Evolutionary conservation across 2,113 vertebrate genomes (phyloP).

Genomic region (Leptobrachium ailaonicum): DNA sequence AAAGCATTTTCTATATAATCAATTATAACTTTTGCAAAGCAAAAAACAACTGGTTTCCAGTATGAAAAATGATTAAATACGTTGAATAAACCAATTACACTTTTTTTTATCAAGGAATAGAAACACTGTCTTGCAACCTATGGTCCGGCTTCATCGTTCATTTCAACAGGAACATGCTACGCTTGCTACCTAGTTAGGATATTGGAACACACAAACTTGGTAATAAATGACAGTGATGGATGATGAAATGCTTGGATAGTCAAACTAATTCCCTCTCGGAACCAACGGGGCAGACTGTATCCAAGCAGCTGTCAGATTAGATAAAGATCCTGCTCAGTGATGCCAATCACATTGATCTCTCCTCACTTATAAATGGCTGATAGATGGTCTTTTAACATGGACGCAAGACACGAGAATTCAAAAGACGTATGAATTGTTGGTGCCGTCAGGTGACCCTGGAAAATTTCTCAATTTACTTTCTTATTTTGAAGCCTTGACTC

Average conservation of each 20-base stretch:
- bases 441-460: neutral
- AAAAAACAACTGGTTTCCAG: too few relatives aligned
- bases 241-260: constrained; percentile 36
- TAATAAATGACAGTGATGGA: constrained; percentile 36
- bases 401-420: neutral
- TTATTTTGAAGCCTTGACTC: neutral
- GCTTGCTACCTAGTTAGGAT: neutral
- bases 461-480: neutral
- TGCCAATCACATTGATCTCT: constrained; percentile 30
- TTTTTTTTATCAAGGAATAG: neutral
- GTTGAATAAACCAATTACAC: neutral
- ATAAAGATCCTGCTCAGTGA: constrained; percentile 35
- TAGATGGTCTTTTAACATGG: constrained; percentile 21
- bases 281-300: constrained; percentile 27
- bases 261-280: constrained; percentile 13
- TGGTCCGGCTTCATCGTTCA: neutral
- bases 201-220: constrained; percentile 18
- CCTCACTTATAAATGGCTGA: constrained; percentile 31
- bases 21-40: too few relatives aligned
- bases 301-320: constrained; percentile 29
- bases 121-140: neutral
- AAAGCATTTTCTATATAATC: too few relatives aligned
- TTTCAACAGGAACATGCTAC: neutral
- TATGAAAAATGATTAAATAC: too few relatives aligned
- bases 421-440: neutral